Conservation (phyloP, 2,113 vertebrate species). For the Climacteris rufus region DNA sequence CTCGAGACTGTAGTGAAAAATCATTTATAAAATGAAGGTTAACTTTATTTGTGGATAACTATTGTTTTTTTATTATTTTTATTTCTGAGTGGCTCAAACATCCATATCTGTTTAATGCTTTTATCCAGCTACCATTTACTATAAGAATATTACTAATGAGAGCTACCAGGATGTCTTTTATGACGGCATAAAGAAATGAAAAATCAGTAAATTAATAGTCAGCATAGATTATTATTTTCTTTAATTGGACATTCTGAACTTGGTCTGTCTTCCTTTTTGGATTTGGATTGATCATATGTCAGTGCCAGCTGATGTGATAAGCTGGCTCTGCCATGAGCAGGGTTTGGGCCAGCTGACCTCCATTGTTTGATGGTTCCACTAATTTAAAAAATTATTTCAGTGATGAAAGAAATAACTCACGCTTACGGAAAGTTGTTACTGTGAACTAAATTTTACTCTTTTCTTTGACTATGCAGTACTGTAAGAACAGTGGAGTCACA, state of each 20-base stretch:
- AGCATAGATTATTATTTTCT: background rate
- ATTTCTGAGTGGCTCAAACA: background rate
- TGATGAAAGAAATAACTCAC: background rate
- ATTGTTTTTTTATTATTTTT: background rate
- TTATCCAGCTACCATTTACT: background rate
- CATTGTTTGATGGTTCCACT: background rate
- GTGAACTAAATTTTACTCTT: background rate
- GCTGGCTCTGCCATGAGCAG: background rate
- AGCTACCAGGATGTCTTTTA: background rate
- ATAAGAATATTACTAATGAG: background rate
- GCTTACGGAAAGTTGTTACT: background rate
- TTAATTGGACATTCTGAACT: background rate
- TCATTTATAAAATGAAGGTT: background rate
- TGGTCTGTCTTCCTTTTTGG: background rate
- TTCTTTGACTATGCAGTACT: background rate
- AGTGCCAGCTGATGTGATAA: background rate
- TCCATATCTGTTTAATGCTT: background rate
- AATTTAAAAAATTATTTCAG: background rate
- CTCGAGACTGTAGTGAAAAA: background rate
- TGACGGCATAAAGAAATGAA: background rate
- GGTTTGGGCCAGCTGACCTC: background rate
- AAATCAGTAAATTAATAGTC: background rate
- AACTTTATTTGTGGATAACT: background rate
- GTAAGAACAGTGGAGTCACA: background rate
- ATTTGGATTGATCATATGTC: background rate